These are phyloP conservation scores for Trissonchulus sp. DNA, from an alignment of 2,888 invertebrate species.

Conservation along the genomic window DNA sequence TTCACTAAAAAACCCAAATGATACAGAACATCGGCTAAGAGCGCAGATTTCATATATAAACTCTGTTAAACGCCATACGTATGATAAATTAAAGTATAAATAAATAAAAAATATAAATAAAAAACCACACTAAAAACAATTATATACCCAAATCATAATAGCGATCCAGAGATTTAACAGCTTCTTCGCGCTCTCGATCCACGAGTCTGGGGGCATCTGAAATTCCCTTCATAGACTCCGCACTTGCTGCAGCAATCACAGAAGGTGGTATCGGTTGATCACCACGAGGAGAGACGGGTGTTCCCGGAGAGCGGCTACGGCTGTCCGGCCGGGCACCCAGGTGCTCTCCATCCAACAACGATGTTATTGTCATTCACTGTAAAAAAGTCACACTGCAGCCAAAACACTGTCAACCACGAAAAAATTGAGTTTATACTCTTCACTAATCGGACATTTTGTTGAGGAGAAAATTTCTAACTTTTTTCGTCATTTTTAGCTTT, in stretches of 20 bases:
- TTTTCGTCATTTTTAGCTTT: too few relatives aligned
- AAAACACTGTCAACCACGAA: not conserved
- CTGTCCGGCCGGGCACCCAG: not conserved
- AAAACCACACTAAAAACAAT: not conserved
- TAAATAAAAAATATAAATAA: not conserved
- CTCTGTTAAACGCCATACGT: not conserved
- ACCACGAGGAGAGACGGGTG: too few relatives aligned
- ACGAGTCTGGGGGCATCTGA: not conserved
- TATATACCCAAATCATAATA: not conserved
- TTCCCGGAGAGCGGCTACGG: not conserved
- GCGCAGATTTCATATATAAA: too few relatives aligned
- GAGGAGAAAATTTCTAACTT: too few relatives aligned
- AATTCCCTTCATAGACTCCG: too few relatives aligned
- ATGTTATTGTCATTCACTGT: not conserved
- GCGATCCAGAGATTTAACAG: not conserved
- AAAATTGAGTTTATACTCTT: not conserved
- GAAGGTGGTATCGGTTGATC: too few relatives aligned
- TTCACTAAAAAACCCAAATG: slow-evolving; percentile 63
- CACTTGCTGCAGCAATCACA: too few relatives aligned
- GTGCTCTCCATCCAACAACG: not conserved
- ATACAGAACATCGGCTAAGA: not conserved
- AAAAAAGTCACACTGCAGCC: not conserved
- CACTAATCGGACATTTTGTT: too few relatives aligned
- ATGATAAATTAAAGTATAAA: not conserved
- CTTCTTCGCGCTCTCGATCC: not conserved